phyloP scores from a whole-genome alignment of 2,113 vertebrate species.

The Ptilorrhoa leucosticta region DNA sequence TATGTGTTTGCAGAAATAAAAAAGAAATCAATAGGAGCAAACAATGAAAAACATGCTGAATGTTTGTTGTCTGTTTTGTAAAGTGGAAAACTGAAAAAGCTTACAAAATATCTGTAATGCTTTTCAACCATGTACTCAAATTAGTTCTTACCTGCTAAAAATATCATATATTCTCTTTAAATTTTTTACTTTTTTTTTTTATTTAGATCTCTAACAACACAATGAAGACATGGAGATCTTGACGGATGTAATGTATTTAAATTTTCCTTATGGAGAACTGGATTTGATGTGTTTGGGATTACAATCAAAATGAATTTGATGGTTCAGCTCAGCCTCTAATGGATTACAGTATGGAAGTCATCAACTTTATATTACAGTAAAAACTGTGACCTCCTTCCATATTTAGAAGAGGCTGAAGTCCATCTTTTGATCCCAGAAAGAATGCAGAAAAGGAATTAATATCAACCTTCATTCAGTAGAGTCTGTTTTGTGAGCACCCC shows the following conservation, averaged over 20 bases:
- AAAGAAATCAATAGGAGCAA: background rate
- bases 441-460: background rate
- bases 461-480: background rate
- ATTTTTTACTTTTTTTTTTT: background rate
- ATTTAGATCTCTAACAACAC: background rate
- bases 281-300: constrained; percentile 46
- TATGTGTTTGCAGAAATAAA: background rate
- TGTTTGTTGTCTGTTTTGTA: background rate
- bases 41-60: background rate
- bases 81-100: background rate
- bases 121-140: background rate
- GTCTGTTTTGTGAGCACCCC: background rate
- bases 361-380: constrained; percentile 25
- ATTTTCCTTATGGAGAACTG: constrained; percentile 1
- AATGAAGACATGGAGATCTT: background rate
- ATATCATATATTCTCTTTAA: background rate
- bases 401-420: constrained; percentile 36
- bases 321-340: constrained; percentile 36
- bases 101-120: background rate
- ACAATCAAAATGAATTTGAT: constrained; percentile 53
- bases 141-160: background rate
- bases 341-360: constrained; percentile 34
- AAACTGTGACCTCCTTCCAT: constrained; percentile 31
- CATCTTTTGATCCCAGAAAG: constrained; percentile 15
- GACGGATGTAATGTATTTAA: constrained; percentile 22